Evolutionary conservation across 2,113 vertebrate genomes (phyloP).

Genomic region (Cisticola juncidis): DNA sequence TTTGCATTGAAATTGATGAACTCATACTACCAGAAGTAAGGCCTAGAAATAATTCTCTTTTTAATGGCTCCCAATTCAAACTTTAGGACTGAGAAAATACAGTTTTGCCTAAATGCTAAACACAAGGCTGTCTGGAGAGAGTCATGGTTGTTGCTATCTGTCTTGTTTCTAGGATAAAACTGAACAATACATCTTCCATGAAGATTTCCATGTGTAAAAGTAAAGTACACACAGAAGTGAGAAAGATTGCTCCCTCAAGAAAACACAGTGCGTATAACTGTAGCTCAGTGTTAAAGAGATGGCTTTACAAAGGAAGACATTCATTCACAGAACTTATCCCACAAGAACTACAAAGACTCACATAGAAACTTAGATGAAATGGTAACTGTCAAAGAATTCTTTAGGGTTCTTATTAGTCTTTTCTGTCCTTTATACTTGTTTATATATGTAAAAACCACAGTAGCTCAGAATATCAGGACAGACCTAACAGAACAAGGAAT

Average conservation of each 20-base stretch:
- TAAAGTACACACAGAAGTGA: neutral
- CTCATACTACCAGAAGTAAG: neutral
- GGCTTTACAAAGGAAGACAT: neutral
- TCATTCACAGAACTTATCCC: neutral
- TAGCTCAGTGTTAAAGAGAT: neutral
- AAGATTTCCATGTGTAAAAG: neutral
- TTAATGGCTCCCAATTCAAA: neutral
- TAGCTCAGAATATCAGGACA: neutral
- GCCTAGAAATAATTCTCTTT: neutral
- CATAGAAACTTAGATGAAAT: neutral
- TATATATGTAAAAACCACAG: neutral
- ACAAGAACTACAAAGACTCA: neutral
- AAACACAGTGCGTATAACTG: neutral
- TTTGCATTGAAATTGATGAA: neutral
- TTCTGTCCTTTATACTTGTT: neutral
- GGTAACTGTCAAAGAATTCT: neutral
- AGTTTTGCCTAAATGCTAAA: neutral
- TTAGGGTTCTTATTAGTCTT: neutral
- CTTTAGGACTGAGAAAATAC: neutral
- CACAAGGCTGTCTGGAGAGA: neutral
- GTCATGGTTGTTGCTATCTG: neutral
- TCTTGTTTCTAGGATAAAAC: neutral
- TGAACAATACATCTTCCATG: neutral
- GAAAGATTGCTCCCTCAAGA: conserved; percentile 15
- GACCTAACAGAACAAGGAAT: neutral